Conservation (phyloP, 2,113 vertebrate genomes). For the Myotis yumanensis region DNA sequence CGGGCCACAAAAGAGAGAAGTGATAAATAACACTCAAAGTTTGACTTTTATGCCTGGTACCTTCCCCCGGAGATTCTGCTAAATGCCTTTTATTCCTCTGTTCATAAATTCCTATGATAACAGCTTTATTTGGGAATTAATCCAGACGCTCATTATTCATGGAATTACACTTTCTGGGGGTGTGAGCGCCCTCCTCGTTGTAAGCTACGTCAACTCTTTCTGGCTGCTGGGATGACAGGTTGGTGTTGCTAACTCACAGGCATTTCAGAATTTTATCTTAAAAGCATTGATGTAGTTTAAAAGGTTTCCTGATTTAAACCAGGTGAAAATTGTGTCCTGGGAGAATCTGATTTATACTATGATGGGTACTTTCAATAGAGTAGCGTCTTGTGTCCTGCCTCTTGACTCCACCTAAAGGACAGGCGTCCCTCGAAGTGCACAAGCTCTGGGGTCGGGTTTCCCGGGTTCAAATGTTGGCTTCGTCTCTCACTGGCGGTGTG, state of each 20-base stretch:
- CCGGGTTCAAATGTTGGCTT: background rate
- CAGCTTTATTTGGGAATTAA: slow-evolving; percentile 59
- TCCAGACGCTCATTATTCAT: background rate
- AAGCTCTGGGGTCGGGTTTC: background rate
- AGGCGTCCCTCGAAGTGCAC: background rate
- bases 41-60: background rate
- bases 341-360: background rate
- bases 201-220: background rate
- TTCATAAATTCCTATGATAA: slow-evolving; percentile 56
- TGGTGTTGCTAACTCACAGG: rapidly evolving
- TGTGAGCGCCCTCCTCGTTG: background rate
- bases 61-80: slow-evolving; percentile 5
- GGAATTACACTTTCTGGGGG: background rate
- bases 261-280: background rate
- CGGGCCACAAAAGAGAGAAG: background rate
- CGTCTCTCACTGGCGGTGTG: background rate
- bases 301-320: background rate
- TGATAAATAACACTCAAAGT: background rate
- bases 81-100: slow-evolving; percentile 9
- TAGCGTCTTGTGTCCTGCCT: rapidly evolving
- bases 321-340: background rate
- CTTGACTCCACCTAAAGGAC: rapidly evolving
- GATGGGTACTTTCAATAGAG: rapidly evolving
- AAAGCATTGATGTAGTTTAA: background rate
- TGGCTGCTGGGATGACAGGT: background rate